Percentiles rank a stretch among this genome's conserved stretches.
Conservation (phyloP, 2,797 vertebrate species). For the Tenualosa thibaudeaui region DNA sequence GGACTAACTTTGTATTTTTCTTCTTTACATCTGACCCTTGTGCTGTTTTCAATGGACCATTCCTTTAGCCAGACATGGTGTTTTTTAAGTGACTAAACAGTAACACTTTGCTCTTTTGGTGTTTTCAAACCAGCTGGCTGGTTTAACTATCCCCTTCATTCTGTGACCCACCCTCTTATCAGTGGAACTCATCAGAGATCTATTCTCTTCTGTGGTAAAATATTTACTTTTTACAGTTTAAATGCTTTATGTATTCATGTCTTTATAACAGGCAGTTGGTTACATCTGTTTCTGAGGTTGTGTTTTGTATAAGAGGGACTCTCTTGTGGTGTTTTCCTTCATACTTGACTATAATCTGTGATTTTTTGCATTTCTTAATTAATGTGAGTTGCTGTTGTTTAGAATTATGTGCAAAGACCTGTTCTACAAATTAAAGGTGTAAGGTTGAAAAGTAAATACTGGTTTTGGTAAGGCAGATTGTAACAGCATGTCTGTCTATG, state of each 20-base stretch:
- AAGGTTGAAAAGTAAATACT: neutral
- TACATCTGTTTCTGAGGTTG: slow-evolving; percentile 44
- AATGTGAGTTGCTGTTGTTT: slow-evolving; percentile 48
- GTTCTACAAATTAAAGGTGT: neutral
- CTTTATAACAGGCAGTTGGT: slow-evolving; percentile 34
- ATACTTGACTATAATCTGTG: slow-evolving; percentile 56
- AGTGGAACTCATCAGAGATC: neutral
- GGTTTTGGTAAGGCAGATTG: neutral
- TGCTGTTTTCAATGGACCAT: slow-evolving; percentile 28
- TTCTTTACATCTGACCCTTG: slow-evolving; percentile 28
- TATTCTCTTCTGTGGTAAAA: slow-evolving; percentile 27
- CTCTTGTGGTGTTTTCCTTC: slow-evolving; percentile 43
- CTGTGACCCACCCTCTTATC: neutral
- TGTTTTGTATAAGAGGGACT: slow-evolving; percentile 44
- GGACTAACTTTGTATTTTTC: neutral
- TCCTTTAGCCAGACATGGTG: slow-evolving; percentile 22
- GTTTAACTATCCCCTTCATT: slow-evolving; percentile 47
- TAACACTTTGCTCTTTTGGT: slow-evolving; percentile 37
- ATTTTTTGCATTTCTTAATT: slow-evolving; percentile 42
- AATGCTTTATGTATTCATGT: slow-evolving; percentile 37
- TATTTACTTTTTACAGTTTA: slow-evolving; percentile 26
- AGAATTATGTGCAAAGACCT: slow-evolving; percentile 35
- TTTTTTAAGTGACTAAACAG: slow-evolving; percentile 13
- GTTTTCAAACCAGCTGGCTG: slow-evolving; percentile 71
- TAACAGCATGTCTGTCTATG: neutral